phyloP scores from a whole-genome alignment of 2,888 invertebrate species.

The Desoria tigrina region DNA sequence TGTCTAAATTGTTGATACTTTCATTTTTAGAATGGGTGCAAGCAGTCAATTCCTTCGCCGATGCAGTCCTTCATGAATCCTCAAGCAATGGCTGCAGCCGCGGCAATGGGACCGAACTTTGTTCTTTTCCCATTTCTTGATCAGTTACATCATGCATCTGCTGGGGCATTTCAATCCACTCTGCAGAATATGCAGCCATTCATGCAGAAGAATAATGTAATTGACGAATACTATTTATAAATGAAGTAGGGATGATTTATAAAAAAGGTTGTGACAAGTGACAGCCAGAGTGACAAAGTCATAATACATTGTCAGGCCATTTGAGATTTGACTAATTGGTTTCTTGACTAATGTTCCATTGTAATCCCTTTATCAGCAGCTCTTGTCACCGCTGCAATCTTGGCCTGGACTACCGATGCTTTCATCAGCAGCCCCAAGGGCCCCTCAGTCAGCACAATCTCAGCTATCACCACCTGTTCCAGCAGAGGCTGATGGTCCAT shows the following conservation, averaged over 20 bases:
- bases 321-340: no score
- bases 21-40: constrained; percentile 48
- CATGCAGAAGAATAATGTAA: constrained; percentile 53
- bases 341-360: constrained; percentile 5
- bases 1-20: neutral
- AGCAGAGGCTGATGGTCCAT: constrained; percentile 76
- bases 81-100: constrained; percentile 43
- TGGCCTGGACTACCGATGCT: constrained; percentile 51
- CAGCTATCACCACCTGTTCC: constrained; percentile 52
- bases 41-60: constrained; percentile 50
- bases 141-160: constrained; percentile 50
- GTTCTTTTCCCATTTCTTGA: constrained; percentile 53
- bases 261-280: neutral
- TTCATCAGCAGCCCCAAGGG: constrained; percentile 50
- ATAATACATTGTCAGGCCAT: no score
- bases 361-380: constrained; percentile 55
- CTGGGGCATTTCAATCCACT: constrained; percentile 48
- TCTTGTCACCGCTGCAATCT: constrained; percentile 62
- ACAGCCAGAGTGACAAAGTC: neutral
- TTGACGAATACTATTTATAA: constrained; percentile 10
- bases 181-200: constrained; percentile 53
- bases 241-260: no score
- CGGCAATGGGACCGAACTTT: constrained; percentile 52
- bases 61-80: constrained; percentile 49
- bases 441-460: constrained; percentile 40